These are phyloP conservation scores for Sarcophaga bullata DNA, from an alignment of 1,140 invertebrate species.

Conservation along the genomic window DNA sequence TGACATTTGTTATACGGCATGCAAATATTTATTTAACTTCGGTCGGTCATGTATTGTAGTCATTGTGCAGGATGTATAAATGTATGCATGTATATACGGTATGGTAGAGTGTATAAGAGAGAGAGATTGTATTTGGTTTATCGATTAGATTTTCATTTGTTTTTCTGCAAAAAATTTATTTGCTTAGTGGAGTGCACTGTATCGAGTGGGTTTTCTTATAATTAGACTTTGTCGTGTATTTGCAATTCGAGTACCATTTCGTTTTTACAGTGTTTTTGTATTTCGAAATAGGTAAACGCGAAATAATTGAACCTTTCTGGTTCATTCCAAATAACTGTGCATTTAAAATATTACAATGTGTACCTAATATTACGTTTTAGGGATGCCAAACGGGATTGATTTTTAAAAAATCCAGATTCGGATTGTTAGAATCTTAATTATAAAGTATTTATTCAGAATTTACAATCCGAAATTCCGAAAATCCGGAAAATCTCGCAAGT, in stretches of 20 bases:
- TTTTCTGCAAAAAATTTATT: neutral
- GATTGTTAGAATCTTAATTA: too few species aligned
- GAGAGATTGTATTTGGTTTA: neutral
- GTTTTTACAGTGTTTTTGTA: neutral
- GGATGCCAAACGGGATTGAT: too few species aligned
- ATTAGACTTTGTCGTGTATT: neutral
- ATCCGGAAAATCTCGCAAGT: too few species aligned
- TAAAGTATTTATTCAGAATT: too few species aligned
- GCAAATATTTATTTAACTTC: constrained; percentile 22
- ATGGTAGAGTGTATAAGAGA: neutral
- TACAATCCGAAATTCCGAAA: too few species aligned
- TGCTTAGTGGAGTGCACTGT: neutral
- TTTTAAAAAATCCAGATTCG: too few species aligned
- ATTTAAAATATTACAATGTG: too few species aligned
- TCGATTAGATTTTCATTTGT: neutral
- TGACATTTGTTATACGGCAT: neutral
- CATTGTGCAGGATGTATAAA: neutral
- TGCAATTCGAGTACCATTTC: constrained; percentile 1
- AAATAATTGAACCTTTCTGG: too few species aligned
- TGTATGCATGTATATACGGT: neutral
- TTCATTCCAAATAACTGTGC: too few species aligned
- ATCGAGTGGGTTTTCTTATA: neutral
- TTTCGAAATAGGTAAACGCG: too few species aligned
- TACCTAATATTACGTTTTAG: too few species aligned
- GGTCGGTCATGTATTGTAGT: constrained; percentile 12